Base-by-base conservation (phyloP, 2,888 invertebrate genomes). In the Andricus curvator region DNA sequence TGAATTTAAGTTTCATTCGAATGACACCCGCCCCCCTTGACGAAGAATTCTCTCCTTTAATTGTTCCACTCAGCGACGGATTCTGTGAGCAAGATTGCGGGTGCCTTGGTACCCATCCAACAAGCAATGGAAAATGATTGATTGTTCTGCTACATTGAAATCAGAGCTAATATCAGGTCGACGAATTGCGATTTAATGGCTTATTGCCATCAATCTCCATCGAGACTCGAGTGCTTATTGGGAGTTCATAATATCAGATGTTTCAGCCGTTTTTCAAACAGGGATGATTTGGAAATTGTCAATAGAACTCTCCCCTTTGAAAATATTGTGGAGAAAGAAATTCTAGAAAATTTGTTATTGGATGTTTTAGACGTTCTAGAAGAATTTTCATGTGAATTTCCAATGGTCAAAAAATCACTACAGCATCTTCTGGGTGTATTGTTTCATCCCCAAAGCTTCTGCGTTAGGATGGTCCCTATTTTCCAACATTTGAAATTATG, bases 31-130 rank as follows among this genome's bases (percentile, higher is more conserved):
- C 80, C 85, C 80, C 82, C 85, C 78, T 74, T 78, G 84, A 82
- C 86, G 84, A 88, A 90, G 91, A 91, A 91, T 91, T 89, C 88
- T 89, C 83, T 89, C 86, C 89, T 91, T 91, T 91, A 91, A 91
- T 91, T 91, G 90, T 88, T 84, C 85, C 86, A 80, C 84, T 60
- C 77, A 79, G 76, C 74, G 80, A 79, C 76, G 37, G 81, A 77
- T 81, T 81, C 64, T 70, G 65, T n/a, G 15, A 68, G 77, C 51
- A 29, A 41, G 17, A 48, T 8, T 48, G 48, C 17, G 22, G 65
- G 78, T 56, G 33, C 15, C 20, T 51, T n/a, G 76, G 41, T n/a
- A 62, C 62, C 25, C 25, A 62, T 62, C 25, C 25, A 62, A 62
- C 62, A 15, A 62, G 22, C 22, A 4, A 9, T n/a, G 62, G 62